phyloP scores from a whole-genome alignment of 35 echinoderm and acorn worm species.

The Ophiothrix spiculata region DNA sequence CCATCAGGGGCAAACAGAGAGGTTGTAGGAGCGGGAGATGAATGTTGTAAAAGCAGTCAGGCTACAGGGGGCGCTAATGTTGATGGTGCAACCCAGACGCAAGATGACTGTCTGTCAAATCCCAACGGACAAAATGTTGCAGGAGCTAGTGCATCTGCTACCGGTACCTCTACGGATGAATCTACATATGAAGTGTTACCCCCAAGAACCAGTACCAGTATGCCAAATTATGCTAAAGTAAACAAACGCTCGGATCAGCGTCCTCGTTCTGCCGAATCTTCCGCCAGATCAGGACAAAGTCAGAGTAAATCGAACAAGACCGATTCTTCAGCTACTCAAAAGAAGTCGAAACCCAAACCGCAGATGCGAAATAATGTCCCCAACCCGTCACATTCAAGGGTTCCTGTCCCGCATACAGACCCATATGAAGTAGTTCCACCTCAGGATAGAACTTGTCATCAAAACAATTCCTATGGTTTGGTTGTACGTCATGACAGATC shows the following conservation, averaged over 20 bases:
- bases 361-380: neutral
- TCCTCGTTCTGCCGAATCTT: neutral
- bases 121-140: neutral
- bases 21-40: neutral
- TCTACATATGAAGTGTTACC: neutral
- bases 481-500: neutral
- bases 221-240: too few relatives aligned
- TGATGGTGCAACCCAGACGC: neutral
- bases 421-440: too few relatives aligned
- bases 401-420: too few relatives aligned
- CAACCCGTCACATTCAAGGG: too few relatives aligned
- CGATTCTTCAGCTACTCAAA: neutral
- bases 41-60: neutral
- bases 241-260: neutral
- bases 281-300: neutral
- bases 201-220: neutral
- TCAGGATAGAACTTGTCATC: neutral
- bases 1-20: neutral
- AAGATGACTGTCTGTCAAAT: neutral
- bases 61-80: neutral
- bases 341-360: neutral
- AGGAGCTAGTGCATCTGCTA: neutral
- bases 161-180: neutral
- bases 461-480: neutral
- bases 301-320: neutral